Base-by-base conservation (phyloP, 2,113 vertebrate genomes). In the Heptranchias perlo region DNA sequence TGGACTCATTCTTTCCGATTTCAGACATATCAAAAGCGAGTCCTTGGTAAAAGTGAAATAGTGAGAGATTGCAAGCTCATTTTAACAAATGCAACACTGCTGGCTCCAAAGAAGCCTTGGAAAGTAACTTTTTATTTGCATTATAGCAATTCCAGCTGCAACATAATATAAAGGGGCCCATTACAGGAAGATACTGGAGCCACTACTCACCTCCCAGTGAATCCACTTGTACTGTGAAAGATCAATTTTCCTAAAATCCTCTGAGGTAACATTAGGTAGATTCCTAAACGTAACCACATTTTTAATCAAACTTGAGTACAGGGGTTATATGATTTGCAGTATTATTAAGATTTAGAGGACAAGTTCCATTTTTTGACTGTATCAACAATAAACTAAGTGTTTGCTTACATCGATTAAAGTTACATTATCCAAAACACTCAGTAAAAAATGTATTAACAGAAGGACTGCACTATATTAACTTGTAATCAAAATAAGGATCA, bases 221-320 rank as follows among this genome's bases (percentile, higher is more conserved):
- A 99, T 99, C 99, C 99, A 99, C 87, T 98, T 98, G 97, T 98
- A 99, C 23, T 97, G 98, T 54, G 96, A 96, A 23, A 99, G 97
- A 96, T 99, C 97, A 3, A 99, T 98, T 96, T 97, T 98, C 91
- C 98, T 97, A 96, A 99, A 99, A 96, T 99, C 98, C 0, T 97
- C 96, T 0, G 97, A 97, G 0, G 98, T 98, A 95, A 98, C 99
- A 76, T 99, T 98, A 0, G 98, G 98, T 44, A 99, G 98, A 96
- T 99, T 99, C 96, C 99, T 99, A 96, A 84, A 6, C 89, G 14
- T 13, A 64, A 78, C 28, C 94, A 69, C 23, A 49, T 65, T 10
- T 69, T 35, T 49, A 31, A n/a, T 95, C 39, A 65, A 95, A 95
- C 25, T 93, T 92, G 10, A 64, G 44, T 44, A 64, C n/a, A 35